Percentiles rank a stretch among this genome's conserved stretches.
These are phyloP conservation scores for Troglohyphantes excavatus DNA, from an alignment of 2,888 invertebrate species.

Conservation along the genomic window DNA sequence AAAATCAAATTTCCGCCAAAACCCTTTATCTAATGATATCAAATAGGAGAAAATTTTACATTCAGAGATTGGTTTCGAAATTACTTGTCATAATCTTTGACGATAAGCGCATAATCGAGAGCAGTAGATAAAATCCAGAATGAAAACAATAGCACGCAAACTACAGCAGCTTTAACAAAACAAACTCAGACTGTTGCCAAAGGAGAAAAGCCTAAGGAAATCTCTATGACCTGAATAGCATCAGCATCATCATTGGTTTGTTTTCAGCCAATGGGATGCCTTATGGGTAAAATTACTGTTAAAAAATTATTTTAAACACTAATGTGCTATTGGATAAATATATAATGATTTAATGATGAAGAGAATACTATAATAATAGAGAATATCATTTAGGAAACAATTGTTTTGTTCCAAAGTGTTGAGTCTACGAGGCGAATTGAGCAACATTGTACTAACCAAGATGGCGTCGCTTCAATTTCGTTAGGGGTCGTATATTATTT, in stretches of 20 bases:
- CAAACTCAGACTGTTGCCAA: conserved; percentile 10
- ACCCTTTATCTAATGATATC: not conserved
- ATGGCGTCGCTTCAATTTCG: too few relatives aligned
- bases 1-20: not conserved
- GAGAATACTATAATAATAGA: too few relatives aligned
- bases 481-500: too few relatives aligned
- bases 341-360: too few relatives aligned
- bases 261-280: too few relatives aligned
- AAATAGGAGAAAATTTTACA: not conserved
- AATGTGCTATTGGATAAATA: too few relatives aligned
- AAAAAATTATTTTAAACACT: too few relatives aligned
- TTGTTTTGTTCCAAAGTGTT: too few relatives aligned
- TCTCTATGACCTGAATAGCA: not conserved
- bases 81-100: not conserved
- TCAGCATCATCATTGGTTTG: not conserved
- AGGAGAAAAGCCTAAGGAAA: not conserved
- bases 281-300: too few relatives aligned
- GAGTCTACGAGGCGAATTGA: too few relatives aligned
- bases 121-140: not conserved
- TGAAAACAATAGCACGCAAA: conserved; percentile 42
- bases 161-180: conserved; percentile 4
- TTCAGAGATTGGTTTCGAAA: not conserved
- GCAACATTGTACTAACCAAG: too few relatives aligned
- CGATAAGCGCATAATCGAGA: not conserved
- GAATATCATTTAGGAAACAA: too few relatives aligned